phyloP scores from a whole-genome alignment of 2,113 vertebrate genomes.

The Thymallus thymallus region DNA sequence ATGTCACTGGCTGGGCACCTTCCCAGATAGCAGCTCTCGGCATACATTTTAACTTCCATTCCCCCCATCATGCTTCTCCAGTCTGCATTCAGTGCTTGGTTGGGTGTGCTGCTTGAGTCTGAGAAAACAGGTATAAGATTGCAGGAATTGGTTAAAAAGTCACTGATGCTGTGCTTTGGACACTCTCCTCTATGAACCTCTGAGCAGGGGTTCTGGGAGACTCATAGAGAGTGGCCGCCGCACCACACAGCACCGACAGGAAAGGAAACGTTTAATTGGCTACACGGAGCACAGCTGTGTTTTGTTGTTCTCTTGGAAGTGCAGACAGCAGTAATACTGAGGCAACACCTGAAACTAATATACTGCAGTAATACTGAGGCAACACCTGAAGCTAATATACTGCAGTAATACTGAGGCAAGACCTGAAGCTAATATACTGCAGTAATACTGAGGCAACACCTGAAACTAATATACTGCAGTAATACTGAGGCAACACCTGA shows the following conservation, averaged over 20 bases:
- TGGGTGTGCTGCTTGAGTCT: not conserved
- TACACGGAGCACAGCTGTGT: slow-evolving; percentile 47
- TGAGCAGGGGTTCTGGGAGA: slow-evolving; percentile 7
- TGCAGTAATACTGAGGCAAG: slow-evolving; percentile 41
- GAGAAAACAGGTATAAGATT: slow-evolving; percentile 6
- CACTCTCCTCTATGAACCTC: slow-evolving; percentile 34
- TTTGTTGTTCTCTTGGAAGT: slow-evolving; percentile 42
- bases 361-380: slow-evolving; percentile 41
- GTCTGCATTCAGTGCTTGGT: slow-evolving; percentile 18
- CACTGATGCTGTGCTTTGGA: slow-evolving; percentile 10
- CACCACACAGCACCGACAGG: slow-evolving; percentile 23
- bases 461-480: slow-evolving; percentile 51
- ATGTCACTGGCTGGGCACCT: slow-evolving; percentile 44
- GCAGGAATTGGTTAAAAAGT: not conserved
- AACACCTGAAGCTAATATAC: slow-evolving; percentile 57
- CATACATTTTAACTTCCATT: slow-evolving; percentile 9
- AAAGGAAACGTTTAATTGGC: slow-evolving; percentile 70
- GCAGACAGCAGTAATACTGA: slow-evolving; percentile 41
- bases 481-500: slow-evolving; percentile 52
- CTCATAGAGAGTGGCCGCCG: not conserved
- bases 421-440: slow-evolving; percentile 56
- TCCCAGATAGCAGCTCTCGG: slow-evolving; percentile 6
- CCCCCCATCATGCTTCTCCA: slow-evolving; percentile 26
- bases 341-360: slow-evolving; percentile 58
- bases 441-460: slow-evolving; percentile 49